Conservation (phyloP, 35 echinoderm and acorn worm genomes). For the Apostichopus japonicus region DNA sequence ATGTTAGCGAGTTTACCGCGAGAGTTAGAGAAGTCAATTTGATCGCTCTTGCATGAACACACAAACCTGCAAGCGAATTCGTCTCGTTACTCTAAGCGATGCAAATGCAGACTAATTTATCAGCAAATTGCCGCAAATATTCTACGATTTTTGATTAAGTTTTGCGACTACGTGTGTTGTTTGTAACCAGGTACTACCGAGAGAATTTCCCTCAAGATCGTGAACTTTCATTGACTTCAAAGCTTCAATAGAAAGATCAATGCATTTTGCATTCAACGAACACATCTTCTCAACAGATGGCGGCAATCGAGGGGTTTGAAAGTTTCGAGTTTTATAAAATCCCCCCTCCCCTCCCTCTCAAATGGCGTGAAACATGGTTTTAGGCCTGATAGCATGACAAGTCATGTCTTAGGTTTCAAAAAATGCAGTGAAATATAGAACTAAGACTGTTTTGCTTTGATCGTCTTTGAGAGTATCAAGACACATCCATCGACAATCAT, state of each 20-base stretch:
- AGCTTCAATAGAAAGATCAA: background rate
- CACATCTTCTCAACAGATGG: background rate
- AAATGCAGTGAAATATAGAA: too few relatives aligned
- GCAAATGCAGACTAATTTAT: conserved; percentile 6
- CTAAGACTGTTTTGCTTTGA: too few relatives aligned
- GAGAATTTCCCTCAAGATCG: background rate
- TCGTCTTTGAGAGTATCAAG: too few relatives aligned
- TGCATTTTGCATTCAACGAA: too few relatives aligned
- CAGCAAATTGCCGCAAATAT: background rate
- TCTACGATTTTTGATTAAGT: background rate
- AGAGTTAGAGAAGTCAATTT: background rate
- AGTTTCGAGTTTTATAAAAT: too few relatives aligned
- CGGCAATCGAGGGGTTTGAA: background rate
- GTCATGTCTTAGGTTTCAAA: too few relatives aligned
- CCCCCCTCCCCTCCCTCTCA: too few relatives aligned
- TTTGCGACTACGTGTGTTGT: background rate
- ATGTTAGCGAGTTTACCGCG: background rate
- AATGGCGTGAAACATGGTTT: too few relatives aligned
- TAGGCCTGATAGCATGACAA: too few relatives aligned
- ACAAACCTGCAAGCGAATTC: background rate
- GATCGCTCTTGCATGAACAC: background rate
- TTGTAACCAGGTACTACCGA: background rate
- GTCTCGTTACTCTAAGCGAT: background rate
- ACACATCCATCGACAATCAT: too few relatives aligned
- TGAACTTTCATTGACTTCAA: background rate